phyloP scores from a whole-genome alignment of 53 echinoderm and acorn worm species.

The Mesocentrotus franciscanus region DNA sequence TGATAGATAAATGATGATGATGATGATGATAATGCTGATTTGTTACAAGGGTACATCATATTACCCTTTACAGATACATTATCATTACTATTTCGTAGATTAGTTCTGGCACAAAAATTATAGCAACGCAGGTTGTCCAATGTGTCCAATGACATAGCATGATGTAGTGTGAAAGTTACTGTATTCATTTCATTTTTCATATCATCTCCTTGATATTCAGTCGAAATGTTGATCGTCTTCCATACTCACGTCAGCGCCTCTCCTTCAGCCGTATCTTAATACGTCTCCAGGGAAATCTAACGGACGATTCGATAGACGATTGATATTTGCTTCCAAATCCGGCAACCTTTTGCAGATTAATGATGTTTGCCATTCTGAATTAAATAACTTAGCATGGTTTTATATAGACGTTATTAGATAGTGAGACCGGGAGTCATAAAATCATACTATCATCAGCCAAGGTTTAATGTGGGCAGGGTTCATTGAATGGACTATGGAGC shows the following conservation, averaged over 20 bases:
- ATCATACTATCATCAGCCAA: too few relatives aligned
- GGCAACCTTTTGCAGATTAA: background rate
- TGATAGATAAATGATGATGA: too few relatives aligned
- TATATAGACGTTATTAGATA: background rate
- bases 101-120: too few relatives aligned
- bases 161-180: background rate
- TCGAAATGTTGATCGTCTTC: background rate
- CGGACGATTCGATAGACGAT: background rate
- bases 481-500: too few relatives aligned
- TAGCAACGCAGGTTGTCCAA: too few relatives aligned
- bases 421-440: too few relatives aligned
- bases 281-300: background rate
- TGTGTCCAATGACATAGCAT: too few relatives aligned
- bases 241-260: background rate
- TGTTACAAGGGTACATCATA: too few relatives aligned
- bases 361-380: background rate
- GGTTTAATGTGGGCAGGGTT: too few relatives aligned
- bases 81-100: too few relatives aligned
- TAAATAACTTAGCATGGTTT: background rate
- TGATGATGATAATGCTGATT: too few relatives aligned
- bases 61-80: too few relatives aligned
- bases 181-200: background rate
- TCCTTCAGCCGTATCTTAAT: background rate
- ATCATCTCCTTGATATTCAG: background rate
- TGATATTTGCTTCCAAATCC: constrained; percentile 6